Percentiles rank a stretch among this genome's conserved stretches.
phyloP scores from a whole-genome alignment of 1,140 invertebrate genomes.

The Drosophila malerkotliana region DNA sequence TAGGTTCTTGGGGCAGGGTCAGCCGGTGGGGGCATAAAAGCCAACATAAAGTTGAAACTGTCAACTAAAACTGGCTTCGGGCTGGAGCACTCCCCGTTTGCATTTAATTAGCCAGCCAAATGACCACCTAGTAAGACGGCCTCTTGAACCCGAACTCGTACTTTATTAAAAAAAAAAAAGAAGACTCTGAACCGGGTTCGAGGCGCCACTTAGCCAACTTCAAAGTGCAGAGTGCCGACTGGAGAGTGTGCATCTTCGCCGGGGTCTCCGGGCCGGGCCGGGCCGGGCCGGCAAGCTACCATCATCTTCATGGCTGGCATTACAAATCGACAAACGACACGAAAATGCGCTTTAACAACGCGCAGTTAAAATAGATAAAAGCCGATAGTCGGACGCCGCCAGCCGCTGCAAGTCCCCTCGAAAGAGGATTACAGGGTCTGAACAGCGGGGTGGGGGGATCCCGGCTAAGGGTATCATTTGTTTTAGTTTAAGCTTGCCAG shows the following conservation, averaged over 20 bases:
- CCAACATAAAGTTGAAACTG: constrained; percentile 73
- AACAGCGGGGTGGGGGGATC: not conserved
- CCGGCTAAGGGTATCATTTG: constrained; percentile 20
- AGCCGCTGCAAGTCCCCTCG: constrained; percentile 9
- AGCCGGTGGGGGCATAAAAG: constrained; percentile 55
- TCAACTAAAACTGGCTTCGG: constrained; percentile 25
- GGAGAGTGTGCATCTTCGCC: constrained; percentile 12
- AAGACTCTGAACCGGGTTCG: constrained; percentile 15
- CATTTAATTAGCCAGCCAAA: constrained; percentile 72
- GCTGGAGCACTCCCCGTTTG: constrained; percentile 8
- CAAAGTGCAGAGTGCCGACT: constrained; percentile 42
- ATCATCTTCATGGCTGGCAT: constrained; percentile 68
- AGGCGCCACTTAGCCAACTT: constrained; percentile 79
- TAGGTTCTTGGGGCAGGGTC: constrained; percentile 15
- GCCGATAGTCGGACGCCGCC: constrained; percentile 74
- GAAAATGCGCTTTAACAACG: constrained; percentile 83
- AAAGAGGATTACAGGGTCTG: not conserved
- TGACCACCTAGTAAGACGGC: constrained; percentile 69
- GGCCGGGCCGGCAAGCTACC: constrained; percentile 42
- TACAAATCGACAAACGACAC: constrained; percentile 84
- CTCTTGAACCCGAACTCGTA: constrained; percentile 62
- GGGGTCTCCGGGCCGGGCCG: constrained; percentile 6
- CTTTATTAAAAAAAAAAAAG: not conserved
- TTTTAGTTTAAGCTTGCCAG: constrained; percentile 29
- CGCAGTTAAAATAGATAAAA: constrained; percentile 83